Evolutionary conservation across 2,888 invertebrate genomes (phyloP), one percentile per base, ranked within the genome.

Genomic region (Allophyes oxyacanthae): DNA sequence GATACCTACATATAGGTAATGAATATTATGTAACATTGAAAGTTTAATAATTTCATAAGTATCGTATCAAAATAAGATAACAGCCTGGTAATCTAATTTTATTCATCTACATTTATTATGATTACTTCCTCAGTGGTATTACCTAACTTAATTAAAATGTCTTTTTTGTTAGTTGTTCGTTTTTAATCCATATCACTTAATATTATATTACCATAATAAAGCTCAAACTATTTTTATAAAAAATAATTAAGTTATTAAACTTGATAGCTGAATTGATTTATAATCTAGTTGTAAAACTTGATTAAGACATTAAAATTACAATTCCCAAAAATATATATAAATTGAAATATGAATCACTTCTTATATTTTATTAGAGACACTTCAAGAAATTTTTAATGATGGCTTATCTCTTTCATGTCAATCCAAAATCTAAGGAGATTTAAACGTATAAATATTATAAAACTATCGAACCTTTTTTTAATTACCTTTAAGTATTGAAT

Each of bases 251-350:
- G 38, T n/a, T 46, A 51, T 64, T 51, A 48, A 46, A 46, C 34
- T 45, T 66, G 46, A 66, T 43, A 14, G 46, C 49, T 52, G 26
- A 45, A 42, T 50, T 53, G 41, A 57, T 69, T 65, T 64, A 69
- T 49, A 51, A 45, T 36, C 20, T 32, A 49, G 50, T 28, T 33
- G 32, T 65, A 33, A 62, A 65, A 62, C 46, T 62, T 65, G 52
- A 70, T 71, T 62, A 62, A 59, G 58, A 50, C 43, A 59, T 70
- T 58, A 71, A 62, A 65, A 51, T 65, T 43, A 37, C 48, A 42
- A 51, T 50, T 43, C 46, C 14, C 43, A 55, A 55, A 54, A 48
- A 33, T 44, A 65, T 66, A 49, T 42, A 10, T 26, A 54, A 67
- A 68, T 62, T 55, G 32, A 20, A 61, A 62, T 44, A 61, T 65